Evolutionary conservation across 2,797 vertebrate species (phyloP).

Genomic region (Lophius americanus): DNA sequence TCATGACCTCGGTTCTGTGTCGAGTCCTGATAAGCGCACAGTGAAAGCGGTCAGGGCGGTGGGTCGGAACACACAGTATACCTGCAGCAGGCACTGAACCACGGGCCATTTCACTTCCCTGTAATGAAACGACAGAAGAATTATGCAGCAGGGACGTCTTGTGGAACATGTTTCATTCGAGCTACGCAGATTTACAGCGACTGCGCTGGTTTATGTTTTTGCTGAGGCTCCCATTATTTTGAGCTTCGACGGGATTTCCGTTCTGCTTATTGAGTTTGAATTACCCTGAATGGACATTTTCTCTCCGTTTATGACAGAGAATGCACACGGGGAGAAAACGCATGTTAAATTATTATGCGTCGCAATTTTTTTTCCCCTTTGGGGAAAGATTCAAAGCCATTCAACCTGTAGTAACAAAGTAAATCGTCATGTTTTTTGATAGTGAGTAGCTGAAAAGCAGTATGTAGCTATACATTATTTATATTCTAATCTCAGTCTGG

Average conservation of each 20-base stretch:
- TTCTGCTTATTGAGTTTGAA: neutral
- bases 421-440: no score
- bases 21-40: conserved; percentile 2
- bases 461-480: no score
- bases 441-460: no score
- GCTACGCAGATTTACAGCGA: conserved; percentile 9
- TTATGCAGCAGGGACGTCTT: neutral
- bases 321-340: neutral
- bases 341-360: conserved; percentile 4
- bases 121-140: conserved; percentile 9
- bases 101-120: conserved; percentile 17
- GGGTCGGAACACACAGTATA: neutral
- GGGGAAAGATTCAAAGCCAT: neutral
- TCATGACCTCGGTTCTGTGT: conserved; percentile 1
- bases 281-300: neutral
- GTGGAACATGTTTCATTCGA: neutral
- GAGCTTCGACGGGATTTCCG: neutral
- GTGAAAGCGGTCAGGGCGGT: conserved; percentile 1
- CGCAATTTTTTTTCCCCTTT: neutral
- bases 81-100: conserved; percentile 5
- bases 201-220: neutral
- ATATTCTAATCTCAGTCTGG: no score
- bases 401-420: no score
- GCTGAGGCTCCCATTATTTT: neutral
- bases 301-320: neutral